phyloP scores from a whole-genome alignment of 2,888 invertebrate genomes.

The Gibbula magus region DNA sequence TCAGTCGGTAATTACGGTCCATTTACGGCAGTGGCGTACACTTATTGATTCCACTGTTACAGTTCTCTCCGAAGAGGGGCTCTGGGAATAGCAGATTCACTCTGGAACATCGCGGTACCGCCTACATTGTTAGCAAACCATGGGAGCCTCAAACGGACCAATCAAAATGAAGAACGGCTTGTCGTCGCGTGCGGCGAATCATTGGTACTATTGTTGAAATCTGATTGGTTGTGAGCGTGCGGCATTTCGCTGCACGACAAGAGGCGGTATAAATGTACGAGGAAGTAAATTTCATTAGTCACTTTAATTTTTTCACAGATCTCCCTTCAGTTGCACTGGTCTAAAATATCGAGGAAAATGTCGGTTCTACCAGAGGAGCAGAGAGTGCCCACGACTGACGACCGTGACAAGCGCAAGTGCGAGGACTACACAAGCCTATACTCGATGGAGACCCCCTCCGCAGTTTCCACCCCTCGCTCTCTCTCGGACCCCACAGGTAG shows the following conservation, averaged over 20 bases:
- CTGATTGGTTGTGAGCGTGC: slow-evolving; percentile 46
- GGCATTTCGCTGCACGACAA: not conserved
- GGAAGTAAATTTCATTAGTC: slow-evolving; percentile 58
- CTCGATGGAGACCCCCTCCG: slow-evolving; percentile 78
- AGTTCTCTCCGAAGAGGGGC: not conserved
- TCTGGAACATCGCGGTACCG: slow-evolving; percentile 19
- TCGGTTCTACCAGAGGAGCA: slow-evolving; percentile 64
- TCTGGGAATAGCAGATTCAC: slow-evolving; percentile 20
- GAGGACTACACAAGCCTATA: slow-evolving; percentile 93
- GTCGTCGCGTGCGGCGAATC: slow-evolving; percentile 9
- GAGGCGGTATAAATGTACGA: slow-evolving; percentile 47
- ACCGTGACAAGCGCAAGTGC: slow-evolving; percentile 77
- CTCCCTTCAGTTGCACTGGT: slow-evolving; percentile 26
- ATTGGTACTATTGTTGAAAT: slow-evolving; percentile 27
- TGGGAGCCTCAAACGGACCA: slow-evolving; percentile 26
- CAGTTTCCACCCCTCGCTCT: slow-evolving; percentile 39
- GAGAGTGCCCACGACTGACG: slow-evolving; percentile 68
- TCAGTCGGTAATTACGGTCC: slow-evolving; percentile 21
- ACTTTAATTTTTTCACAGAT: slow-evolving; percentile 52
- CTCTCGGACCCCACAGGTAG: slow-evolving; percentile 61
- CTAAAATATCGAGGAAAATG: slow-evolving; percentile 10
- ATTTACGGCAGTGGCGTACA: slow-evolving; percentile 12
- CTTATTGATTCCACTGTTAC: slow-evolving; percentile 9
- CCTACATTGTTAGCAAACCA: slow-evolving; percentile 29
- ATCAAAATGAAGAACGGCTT: slow-evolving; percentile 23